Percentiles rank a stretch among this genome's conserved stretches.
Conservation (phyloP, 2,888 invertebrate species). For the Apodemia arnacis region DNA sequence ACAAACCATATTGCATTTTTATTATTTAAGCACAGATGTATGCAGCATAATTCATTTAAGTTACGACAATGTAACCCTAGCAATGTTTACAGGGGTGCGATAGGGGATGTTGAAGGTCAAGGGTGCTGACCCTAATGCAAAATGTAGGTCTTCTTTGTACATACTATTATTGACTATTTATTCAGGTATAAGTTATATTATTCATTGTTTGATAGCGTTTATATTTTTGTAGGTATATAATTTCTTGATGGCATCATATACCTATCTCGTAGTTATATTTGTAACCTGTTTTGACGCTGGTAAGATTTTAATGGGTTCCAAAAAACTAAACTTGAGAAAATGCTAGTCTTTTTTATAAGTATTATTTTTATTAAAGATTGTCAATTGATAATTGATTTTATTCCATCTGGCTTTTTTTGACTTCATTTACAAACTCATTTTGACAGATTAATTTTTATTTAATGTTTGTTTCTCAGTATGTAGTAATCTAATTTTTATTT, state of each 20-base stretch:
- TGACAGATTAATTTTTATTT: too few relatives aligned
- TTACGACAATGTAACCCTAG: not conserved
- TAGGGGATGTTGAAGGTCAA: conserved; percentile 19
- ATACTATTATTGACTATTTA: not conserved
- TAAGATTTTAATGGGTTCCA: not conserved
- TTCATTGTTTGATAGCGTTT: not conserved
- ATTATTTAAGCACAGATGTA: not conserved
- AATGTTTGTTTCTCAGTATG: too few relatives aligned
- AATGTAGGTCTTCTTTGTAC: conserved; percentile 15
- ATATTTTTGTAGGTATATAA: not conserved
- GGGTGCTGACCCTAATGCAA: conserved; percentile 13
- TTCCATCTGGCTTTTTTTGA: too few relatives aligned
- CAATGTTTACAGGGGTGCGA: conserved; percentile 10
- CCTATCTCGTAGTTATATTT: not conserved
- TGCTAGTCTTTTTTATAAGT: not conserved
- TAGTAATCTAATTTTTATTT: too few relatives aligned
- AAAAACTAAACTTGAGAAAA: not conserved
- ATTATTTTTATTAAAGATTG: too few relatives aligned
- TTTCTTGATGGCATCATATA: not conserved
- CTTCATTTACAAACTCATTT: too few relatives aligned
- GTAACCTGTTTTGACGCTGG: not conserved
- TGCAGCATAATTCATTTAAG: not conserved
- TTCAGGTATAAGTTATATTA: not conserved
- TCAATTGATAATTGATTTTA: too few relatives aligned
- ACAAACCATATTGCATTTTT: not conserved